phyloP scores from a whole-genome alignment of 2,888 invertebrate species.

The Globia sparganii region DNA sequence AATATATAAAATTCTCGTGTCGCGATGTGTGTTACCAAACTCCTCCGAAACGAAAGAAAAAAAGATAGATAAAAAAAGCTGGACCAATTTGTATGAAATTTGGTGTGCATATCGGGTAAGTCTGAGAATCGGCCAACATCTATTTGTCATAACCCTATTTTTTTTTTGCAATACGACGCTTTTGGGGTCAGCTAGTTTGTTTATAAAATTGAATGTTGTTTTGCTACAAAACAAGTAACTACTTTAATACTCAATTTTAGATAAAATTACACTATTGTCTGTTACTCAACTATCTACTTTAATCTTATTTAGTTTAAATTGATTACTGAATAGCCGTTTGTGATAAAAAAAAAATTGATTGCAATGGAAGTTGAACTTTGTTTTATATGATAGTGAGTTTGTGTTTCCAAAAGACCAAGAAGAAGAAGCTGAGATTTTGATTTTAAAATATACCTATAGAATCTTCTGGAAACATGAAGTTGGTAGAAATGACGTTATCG shows the following conservation, averaged over 20 bases:
- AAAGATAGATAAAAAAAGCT: no score
- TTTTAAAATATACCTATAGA: not conserved
- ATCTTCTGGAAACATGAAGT: conserved; percentile 7
- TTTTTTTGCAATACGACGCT: no score
- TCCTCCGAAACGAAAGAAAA: no score
- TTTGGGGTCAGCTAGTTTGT: no score
- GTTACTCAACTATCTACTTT: not conserved
- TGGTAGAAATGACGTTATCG: conserved; percentile 7
- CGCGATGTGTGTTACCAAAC: no score
- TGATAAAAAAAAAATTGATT: not conserved
- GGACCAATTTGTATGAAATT: no score
- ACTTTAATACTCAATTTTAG: not conserved
- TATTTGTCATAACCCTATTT: no score
- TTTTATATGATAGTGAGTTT: not conserved
- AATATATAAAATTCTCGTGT: no score
- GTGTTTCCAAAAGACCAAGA: not conserved
- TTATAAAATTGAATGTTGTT: not conserved
- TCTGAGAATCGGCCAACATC: no score
- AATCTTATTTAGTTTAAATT: not conserved
- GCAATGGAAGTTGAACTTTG: not conserved
- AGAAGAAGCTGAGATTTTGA: not conserved
- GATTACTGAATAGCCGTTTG: not conserved
- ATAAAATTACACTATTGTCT: not conserved
- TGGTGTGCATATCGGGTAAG: no score
- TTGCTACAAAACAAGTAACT: not conserved